Evolutionary conservation across 2,888 invertebrate genomes (phyloP), one percentile per base, ranked within the genome.

Genomic region (Tyria jacobaeae): DNA sequence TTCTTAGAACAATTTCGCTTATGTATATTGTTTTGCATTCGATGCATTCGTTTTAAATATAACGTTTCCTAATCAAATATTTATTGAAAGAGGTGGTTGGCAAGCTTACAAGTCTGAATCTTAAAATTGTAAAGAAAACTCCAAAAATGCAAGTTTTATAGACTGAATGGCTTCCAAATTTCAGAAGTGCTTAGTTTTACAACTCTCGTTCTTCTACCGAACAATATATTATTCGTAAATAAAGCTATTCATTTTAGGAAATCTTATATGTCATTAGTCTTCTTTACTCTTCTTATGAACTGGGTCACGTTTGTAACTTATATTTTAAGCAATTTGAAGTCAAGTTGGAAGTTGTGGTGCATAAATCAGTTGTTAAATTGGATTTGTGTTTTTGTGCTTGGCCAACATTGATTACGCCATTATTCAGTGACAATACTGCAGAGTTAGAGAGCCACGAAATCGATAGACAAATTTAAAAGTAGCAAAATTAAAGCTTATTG

Each of bases 51-150:
- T 4, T 6, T 41, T 54, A 55, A 57, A 65, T 57, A 25, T 50
- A 62, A 74, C 60, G 66, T 62, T 58, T 61, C 25, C 61, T 72
- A 70, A 75, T 75, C 70, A 73, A 73, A 75, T 59, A 72, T 74
- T 75, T 73, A 68, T 73, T 73, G 68, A 67, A 63, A 73, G 51
- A 50, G 41, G 47, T 55, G 60, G 73, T 70, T 60, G 65, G 62
- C 53, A 60, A 59, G 24, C 51, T 47, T 49, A 49, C 59, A 27
- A 48, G 24, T 48, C 50, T 62, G 63, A 59, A 53, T 51, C 62
- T 57, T 65, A 31, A 50, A 49, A 57, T 48, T 21, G 10, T 12
- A 17, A 5, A 39, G 27, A 31, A 60, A 61, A 68, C 59, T 62
- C n/a, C 3, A 6, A 17, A 41, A 41, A 41, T 41, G 17, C 25